These are phyloP conservation scores for Lacerta agilis DNA, from an alignment of 2,797 vertebrate species.

Conservation along the genomic window DNA sequence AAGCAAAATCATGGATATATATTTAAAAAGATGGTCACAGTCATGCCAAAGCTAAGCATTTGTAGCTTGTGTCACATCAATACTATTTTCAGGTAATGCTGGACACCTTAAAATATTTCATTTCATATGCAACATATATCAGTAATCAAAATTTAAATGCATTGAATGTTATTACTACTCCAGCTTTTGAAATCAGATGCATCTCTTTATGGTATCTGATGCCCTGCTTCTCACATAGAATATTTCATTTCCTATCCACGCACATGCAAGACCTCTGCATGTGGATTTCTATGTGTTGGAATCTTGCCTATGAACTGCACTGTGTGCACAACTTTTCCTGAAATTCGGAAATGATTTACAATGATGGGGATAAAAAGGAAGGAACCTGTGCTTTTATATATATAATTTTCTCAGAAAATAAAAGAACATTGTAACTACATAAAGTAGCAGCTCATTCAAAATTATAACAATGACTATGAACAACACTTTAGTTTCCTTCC, in stretches of 20 bases:
- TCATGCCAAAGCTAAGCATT: neutral
- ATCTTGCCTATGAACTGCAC: neutral
- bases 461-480: constrained; percentile 45
- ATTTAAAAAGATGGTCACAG: neutral
- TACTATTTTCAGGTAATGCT: neutral
- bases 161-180: no score
- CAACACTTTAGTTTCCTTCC: constrained; percentile 38
- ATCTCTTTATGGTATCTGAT: neutral
- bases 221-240: neutral
- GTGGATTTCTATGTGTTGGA: neutral
- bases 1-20: neutral
- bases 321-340: neutral
- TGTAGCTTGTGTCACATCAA: neutral
- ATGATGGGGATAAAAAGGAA: neutral
- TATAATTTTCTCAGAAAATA: neutral
- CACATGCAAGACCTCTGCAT: neutral
- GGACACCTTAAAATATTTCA: neutral
- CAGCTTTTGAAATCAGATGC: neutral
- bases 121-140: no score
- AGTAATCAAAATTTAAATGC: no score
- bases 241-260: neutral
- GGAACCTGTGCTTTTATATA: neutral
- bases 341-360: constrained; percentile 10
- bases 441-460: neutral
- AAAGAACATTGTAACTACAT: neutral